Percentiles rank a stretch among this genome's conserved stretches.
Evolutionary conservation across 2,888 invertebrate species (phyloP).

Genomic region (Aplocera efformata): DNA sequence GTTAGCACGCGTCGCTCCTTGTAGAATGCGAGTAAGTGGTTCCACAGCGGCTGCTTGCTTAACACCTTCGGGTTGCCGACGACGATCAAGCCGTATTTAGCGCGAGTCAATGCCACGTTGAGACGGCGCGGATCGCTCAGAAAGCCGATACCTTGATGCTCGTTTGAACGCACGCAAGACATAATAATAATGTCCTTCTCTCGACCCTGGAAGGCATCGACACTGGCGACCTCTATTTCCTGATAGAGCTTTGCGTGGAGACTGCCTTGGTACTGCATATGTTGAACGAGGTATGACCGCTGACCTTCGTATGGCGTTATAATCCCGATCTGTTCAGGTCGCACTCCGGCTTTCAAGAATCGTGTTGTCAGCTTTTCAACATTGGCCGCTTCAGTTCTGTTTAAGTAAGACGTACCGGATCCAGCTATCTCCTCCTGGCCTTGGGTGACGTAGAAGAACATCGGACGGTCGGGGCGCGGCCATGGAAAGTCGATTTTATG

Average conservation of each 20-base stretch:
- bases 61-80: constrained; percentile 99
- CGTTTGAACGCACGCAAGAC: constrained; percentile 99
- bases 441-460: constrained; percentile 99
- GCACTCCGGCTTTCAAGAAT: constrained; percentile 95
- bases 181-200: constrained; percentile 99
- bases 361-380: constrained; percentile 98
- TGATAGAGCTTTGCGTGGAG: constrained; percentile 97
- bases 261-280: constrained; percentile 99
- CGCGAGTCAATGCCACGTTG: constrained; percentile 98
- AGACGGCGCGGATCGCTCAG: constrained; percentile 98
- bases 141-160: constrained; percentile 99
- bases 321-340: constrained; percentile 98
- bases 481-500: constrained; percentile 97
- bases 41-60: constrained; percentile 99
- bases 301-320: constrained; percentile 99
- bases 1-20: constrained; percentile 98
- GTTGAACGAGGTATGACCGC: constrained; percentile 97
- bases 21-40: constrained; percentile 97
- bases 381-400: constrained; percentile 98
- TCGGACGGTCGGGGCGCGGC: constrained; percentile 97
- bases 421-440: constrained; percentile 99
- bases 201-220: constrained; percentile 99
- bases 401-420: constrained; percentile 98
- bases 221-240: constrained; percentile 99
- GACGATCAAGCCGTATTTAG: constrained; percentile 98